Conservation (phyloP, 2,797 vertebrate genomes). For the Todus mexicanus region DNA sequence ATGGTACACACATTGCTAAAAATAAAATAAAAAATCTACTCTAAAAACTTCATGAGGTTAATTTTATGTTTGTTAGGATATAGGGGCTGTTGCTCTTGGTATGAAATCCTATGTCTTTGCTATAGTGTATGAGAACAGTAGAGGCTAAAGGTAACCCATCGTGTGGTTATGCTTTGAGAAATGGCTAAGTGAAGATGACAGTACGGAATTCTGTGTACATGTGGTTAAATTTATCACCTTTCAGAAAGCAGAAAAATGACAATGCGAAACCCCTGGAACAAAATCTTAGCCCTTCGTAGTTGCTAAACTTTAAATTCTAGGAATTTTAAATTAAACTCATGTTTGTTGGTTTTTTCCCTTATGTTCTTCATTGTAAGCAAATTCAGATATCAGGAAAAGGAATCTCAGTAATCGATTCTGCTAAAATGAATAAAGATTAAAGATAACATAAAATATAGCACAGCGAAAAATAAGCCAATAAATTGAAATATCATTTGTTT, state of each 20-base stretch:
- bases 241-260: neutral
- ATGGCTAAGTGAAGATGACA: neutral
- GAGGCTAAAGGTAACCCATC: neutral
- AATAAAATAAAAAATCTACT: neutral
- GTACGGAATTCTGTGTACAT: rapidly evolving
- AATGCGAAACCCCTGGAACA: neutral
- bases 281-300: neutral
- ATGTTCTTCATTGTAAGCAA: neutral
- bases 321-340: neutral
- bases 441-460: neutral
- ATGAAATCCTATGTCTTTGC: neutral
- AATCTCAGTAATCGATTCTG: neutral
- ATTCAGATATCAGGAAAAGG: neutral
- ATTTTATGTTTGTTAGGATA: neutral
- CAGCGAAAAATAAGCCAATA: neutral
- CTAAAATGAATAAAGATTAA: neutral
- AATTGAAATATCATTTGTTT: neutral
- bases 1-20: neutral
- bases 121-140: neutral
- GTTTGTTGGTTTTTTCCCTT: neutral
- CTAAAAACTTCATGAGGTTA: neutral
- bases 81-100: neutral
- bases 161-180: neutral
- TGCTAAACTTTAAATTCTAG: neutral
- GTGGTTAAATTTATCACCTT: neutral